Evolutionary conservation across 2,113 vertebrate genomes (phyloP), one percentile per base, ranked within the genome.

Genomic region (Nerophis lumbriciformis): DNA sequence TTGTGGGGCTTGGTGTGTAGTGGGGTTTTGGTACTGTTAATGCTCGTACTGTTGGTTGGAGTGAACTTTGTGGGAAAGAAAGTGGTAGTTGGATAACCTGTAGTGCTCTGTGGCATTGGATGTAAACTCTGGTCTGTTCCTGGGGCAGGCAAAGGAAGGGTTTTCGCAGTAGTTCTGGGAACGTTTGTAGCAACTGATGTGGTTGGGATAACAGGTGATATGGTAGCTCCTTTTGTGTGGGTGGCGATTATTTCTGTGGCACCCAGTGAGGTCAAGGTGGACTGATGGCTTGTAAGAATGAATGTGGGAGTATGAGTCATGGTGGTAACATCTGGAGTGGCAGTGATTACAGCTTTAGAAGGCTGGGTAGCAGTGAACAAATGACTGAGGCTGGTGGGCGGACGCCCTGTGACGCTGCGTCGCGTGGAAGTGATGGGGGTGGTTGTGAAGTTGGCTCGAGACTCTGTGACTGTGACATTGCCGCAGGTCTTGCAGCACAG

Each of bases 401-500:
- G 67, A 51, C 55, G 59, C 58, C 39, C 15, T 14, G 63, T 68
- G 8, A 54, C 14, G 5, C n/a, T 52, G 55, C 64, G 52, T 3
- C 0, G 44, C 15, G 55, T 59, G 37, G 64, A 54, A n/a, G 39
- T 49, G 38, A 68, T 50, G 49, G 49, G 45, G 28, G 60, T 72
- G 64, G 55, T 42, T 39, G 64, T 65, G 59, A 50, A 52, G 49
- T 12, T 83, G 77, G 9, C 47, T 4, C 0, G 49, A 54, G 8
- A 5, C 82, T 86, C 62, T 52, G 66, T 0, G 64, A 88, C 84
- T 80, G 36, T 72, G 54, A 89, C 65, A 5, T 56, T 70, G 35
- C 88, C 92, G 76, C 96, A 99, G 69, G 94, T 92, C 76, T 93
- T 93, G 91, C 97, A 98, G 83, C 96, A 99, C 65, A 99, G 90